These are phyloP conservation scores for Furnarius figulus DNA, from an alignment of 2,113 vertebrate genomes.

Conservation along the genomic window DNA sequence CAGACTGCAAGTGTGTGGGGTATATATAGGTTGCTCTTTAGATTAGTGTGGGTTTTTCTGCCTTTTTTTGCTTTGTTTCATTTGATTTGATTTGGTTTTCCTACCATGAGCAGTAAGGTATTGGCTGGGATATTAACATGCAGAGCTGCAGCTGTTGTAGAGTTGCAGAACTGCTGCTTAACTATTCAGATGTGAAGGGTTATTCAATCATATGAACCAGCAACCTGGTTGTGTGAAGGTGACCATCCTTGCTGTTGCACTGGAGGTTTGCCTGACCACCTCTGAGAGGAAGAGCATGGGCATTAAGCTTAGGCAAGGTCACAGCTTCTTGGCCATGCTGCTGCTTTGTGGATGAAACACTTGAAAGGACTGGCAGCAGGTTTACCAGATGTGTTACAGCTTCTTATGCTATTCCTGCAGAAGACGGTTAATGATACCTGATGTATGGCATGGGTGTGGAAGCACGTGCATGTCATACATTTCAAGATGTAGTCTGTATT, in stretches of 20 bases:
- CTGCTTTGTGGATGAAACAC: background rate
- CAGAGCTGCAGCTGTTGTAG: background rate
- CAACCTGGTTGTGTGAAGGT: fast-evolving
- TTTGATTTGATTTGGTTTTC: background rate
- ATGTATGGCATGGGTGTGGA: background rate
- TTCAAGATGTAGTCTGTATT: background rate
- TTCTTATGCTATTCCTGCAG: background rate
- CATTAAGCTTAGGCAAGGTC: background rate
- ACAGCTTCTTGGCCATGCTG: background rate
- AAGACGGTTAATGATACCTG: background rate
- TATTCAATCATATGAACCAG: background rate
- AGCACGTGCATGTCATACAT: background rate
- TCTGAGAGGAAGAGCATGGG: background rate
- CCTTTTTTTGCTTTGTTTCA: background rate
- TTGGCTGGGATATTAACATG: background rate
- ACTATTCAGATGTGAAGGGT: background rate
- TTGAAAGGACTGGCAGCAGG: background rate
- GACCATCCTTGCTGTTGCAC: background rate
- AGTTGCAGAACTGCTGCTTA: background rate
- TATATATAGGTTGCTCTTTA: background rate
- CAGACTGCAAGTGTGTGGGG: background rate
- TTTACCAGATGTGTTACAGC: background rate
- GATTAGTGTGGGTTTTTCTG: fast-evolving
- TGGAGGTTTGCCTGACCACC: background rate
- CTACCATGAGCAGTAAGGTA: background rate